A percentile compares a stretch with the other conserved stretches of the same genome.
Conservation (phyloP, 2,797 vertebrate species). For the Gadopsis bispinosus region DNA sequence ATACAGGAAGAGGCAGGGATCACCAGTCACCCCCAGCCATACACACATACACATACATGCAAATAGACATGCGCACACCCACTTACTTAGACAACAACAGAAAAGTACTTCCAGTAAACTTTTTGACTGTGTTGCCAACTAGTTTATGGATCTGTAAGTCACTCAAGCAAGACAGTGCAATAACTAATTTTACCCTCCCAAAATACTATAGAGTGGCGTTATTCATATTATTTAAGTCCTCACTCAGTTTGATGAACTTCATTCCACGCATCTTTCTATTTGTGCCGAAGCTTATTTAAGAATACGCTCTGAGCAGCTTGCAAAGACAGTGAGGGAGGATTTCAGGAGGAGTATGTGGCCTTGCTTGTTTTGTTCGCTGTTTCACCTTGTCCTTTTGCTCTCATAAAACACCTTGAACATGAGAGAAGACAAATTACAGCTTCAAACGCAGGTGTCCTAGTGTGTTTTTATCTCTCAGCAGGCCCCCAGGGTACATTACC, state of each 20-base stretch:
- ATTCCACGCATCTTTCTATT: constrained; percentile 28
- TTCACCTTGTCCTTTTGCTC: constrained; percentile 84
- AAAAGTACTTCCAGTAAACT: constrained; percentile 78
- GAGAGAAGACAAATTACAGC: constrained; percentile 87
- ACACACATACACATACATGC: constrained; percentile 39
- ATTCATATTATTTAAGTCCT: constrained; percentile 38
- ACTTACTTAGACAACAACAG: constrained; percentile 62
- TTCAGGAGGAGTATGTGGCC: constrained; percentile 66
- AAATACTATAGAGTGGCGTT: constrained; percentile 31
- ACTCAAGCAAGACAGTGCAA: constrained; percentile 32
- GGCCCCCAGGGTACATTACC: constrained; percentile 77
- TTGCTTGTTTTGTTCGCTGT: constrained; percentile 76
- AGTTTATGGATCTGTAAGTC: constrained; percentile 53
- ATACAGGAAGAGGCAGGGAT: constrained; percentile 80
- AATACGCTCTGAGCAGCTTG: constrained; percentile 36
- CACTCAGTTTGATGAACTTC: constrained; percentile 39
- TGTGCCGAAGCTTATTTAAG: constrained; percentile 37
- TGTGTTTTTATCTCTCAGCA: constrained; percentile 71
- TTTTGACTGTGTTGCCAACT: constrained; percentile 62
- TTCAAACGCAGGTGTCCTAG: constrained; percentile 83
- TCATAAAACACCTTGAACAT: constrained; percentile 87
- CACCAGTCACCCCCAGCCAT: constrained; percentile 79
- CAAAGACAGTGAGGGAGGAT: constrained; percentile 60
- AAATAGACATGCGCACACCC: constrained; percentile 54
- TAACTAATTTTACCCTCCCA: constrained; percentile 29